phyloP scores from a whole-genome alignment of 1,140 invertebrate species.

The Laupala kohalensis region DNA sequence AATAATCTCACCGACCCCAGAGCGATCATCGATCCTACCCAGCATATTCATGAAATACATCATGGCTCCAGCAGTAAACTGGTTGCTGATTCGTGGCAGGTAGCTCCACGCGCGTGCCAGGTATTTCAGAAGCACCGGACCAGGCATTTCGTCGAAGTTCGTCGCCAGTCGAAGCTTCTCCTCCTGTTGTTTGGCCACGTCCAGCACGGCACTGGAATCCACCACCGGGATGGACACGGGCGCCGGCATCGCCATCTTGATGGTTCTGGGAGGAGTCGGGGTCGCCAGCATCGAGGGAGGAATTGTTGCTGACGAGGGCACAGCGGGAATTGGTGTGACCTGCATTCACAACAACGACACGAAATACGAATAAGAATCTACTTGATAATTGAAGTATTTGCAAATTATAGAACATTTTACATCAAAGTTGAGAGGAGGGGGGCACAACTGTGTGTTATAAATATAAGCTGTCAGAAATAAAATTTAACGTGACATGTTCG shows the following conservation, averaged over 20 bases:
- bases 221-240: not conserved
- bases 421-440: no score
- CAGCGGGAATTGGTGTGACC: no score
- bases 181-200: not conserved
- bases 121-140: constrained; percentile 38
- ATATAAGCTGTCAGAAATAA: no score
- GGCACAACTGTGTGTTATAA: no score
- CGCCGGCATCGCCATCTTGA: not conserved
- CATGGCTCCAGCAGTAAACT: constrained; percentile 41
- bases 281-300: no score
- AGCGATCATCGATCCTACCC: constrained; percentile 28
- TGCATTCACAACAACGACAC: no score
- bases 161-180: constrained; percentile 15
- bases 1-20: not conserved
- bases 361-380: no score
- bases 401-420: no score
- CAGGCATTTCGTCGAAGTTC: constrained; percentile 45
- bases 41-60: constrained; percentile 40
- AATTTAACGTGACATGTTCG: no score
- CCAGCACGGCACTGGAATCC: not conserved
- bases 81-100: constrained; percentile 43
- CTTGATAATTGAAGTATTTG: no score
- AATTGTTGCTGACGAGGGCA: no score
- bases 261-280: no score
- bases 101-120: constrained; percentile 42